Base-by-base conservation (phyloP, 2,113 vertebrate genomes). In the Oncorhynchus nerka region DNA sequence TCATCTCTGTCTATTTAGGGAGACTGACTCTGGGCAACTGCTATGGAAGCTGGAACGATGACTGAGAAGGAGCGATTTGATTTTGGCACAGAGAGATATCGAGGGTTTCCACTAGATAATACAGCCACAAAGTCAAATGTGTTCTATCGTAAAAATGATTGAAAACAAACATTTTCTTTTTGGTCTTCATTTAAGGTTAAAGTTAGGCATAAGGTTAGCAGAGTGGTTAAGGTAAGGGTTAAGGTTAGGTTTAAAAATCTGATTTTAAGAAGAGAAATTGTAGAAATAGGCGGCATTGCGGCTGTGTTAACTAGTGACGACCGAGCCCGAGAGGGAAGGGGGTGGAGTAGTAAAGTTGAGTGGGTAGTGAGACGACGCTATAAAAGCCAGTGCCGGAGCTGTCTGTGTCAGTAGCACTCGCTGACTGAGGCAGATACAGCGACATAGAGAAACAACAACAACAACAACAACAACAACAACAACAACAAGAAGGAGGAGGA, bases 361-460 rank as follows among this genome's bases (percentile, higher is more conserved):
- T 80, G 84, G 80, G 83, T 77, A 39, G 81, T 75, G 79, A 68
- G 67, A 20, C 81, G 82, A 73, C 68, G 71, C 84, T 92, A 93
- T 93, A 94, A 89, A 93, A 93, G 77, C 78, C 26, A 49, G 61
- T 1, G 75, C 77, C 64, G 75, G 81, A 82, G 83, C 87, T 79
- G 76, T 84, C 69, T 39, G 81, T 86, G 78, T 69, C 86, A 88
- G 82, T 83, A 75, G 76, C 71, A 83, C 81, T 70, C 77, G 65
- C 80, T 65, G 85, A 83, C 72, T 75, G 83, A 88, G 51, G 81
- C 34, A 75, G 70, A 81, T 68, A 68, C 77, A 64, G 61, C 73
- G 57, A 45, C 9, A 11, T 45, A 73, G 30, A 77, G 72, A 70
- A 62, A 80, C 20, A 75, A 45, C 72, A 72, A 68, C 74, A 80